phyloP scores from a whole-genome alignment of 2,797 vertebrate genomes.

The Aeoliscus strigatus region DNA sequence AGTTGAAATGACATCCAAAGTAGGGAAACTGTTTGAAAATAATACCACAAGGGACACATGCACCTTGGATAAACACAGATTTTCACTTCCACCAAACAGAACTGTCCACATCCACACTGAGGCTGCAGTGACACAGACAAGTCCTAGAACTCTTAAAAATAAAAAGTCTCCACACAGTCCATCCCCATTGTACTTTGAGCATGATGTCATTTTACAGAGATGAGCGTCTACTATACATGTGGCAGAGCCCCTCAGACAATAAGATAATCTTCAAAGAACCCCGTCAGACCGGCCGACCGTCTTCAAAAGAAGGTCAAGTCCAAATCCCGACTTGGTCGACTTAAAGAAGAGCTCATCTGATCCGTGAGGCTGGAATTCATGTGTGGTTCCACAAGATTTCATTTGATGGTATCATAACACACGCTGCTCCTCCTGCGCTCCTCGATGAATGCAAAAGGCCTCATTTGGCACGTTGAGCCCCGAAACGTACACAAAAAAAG shows the following conservation, averaged over 20 bases:
- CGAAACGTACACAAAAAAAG: slow-evolving; percentile 40
- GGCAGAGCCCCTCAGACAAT: slow-evolving; percentile 35
- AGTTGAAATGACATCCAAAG: slow-evolving; percentile 11
- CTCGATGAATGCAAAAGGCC: slow-evolving; percentile 26
- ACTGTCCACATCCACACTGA: slow-evolving; percentile 18
- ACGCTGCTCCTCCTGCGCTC: slow-evolving; percentile 37
- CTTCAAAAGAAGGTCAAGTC: slow-evolving; percentile 52
- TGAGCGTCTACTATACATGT: slow-evolving; percentile 33
- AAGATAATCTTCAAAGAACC: slow-evolving; percentile 59
- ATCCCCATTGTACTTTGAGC: slow-evolving; percentile 21
- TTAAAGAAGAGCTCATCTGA: slow-evolving; percentile 47
- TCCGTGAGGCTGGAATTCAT: slow-evolving; percentile 33
- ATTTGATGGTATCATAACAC: slow-evolving; percentile 46
- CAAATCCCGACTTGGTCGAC: slow-evolving; percentile 42
- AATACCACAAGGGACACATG: slow-evolving; percentile 16
- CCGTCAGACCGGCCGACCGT: slow-evolving; percentile 36
- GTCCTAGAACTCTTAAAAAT: too few species aligned
- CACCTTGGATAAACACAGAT: slow-evolving; percentile 37
- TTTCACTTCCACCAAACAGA: slow-evolving; percentile 36
- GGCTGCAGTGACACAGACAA: slow-evolving; percentile 31
- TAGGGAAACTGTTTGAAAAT: slow-evolving; percentile 12
- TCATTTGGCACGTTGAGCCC: slow-evolving; percentile 43
- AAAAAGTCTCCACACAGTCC: slow-evolving; percentile 17
- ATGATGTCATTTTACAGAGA: slow-evolving; percentile 14
- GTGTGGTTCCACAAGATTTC: slow-evolving; percentile 35